Evolutionary conservation across 2,797 vertebrate species (phyloP), one percentile per base, ranked within the genome.

Genomic region (Chaetophractus vellerosus): DNA sequence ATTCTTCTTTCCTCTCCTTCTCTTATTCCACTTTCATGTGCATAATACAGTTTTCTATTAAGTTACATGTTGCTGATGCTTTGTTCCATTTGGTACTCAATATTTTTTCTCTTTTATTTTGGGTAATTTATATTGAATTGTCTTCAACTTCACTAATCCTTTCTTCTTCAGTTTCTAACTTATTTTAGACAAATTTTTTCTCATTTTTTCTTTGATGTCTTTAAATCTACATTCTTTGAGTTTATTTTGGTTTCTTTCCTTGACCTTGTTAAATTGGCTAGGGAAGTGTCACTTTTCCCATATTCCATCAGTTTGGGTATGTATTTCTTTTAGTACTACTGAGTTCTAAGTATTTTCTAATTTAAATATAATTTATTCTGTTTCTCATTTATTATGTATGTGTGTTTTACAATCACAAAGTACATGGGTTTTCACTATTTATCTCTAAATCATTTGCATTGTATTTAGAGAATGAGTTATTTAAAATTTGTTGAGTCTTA

Each of bases 51-150:
- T 16, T 21, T n/a, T 31, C 50, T 38, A 66, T 24, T 33, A 9
- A 3, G 2, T 19, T 33, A 6, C 21, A 4, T 0, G 0, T 21
- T 2, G 2, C n/a, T 14, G 8, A 15, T 16, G 16, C 9, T 26
- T 61, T 15, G 38, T 11, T 45, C 45, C 19, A 7, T 15, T 66
- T 61, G 38, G 7, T 69, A 7, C 5, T 63, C 48, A 6, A 0
- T 7, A 1, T n/a, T 14, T 28, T 33, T 9, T 28, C 68, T 71
- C 79, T 71, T 28, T 31, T 45, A 45, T 45, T 45, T 45, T 45
- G 45, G 45, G 45, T 9, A 45, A 45, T 45, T 45, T 45, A 45
- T 45, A 45, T 45, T 45, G 45, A 45, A 45, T 45, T 45, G 45
- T 10, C 45, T 45, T 45, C 45, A 45, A 45, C 45, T 45, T 45